Evolutionary conservation across 2,797 vertebrate species (phyloP), one percentile per base, ranked within the genome.

Genomic region (Aldrovandia affinis): DNA sequence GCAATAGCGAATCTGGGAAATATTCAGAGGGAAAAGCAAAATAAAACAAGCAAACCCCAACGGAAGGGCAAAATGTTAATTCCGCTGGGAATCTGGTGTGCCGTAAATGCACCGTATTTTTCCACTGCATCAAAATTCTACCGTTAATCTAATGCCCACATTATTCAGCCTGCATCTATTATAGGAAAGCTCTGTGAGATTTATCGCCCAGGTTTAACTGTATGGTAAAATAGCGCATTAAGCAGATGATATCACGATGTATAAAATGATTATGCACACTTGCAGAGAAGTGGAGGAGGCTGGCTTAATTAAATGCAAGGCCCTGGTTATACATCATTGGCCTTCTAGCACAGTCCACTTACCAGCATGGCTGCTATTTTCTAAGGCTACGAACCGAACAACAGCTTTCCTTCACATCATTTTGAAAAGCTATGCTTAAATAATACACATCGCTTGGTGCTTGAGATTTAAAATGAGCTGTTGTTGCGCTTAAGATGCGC

Each of bases 161-260:
- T 83, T 87, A 83, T 93, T 95, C 92, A 93, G 90, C 86, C 86
- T 84, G 92, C 93, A 93, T 94, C 93, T 94, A 92, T 94, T 95
- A 94, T 93, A 89, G 91, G 89, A 91, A 92, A 90, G 91, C 90
- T 68, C 83, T 14, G 84, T 57, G 90, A 94, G 94, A 95, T 95
- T 95, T 95, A 95, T 95, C 86, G 83, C 92, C 88, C 88, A 86
- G 92, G 89, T 95, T 95, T 95, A 95, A 94, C 94, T 93, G 92
- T 95, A 95, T 94, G 91, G 94, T 94, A 95, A 95, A 95, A 95
- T 93, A 95, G 93, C 92, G 47, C 94, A 95, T 96, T 95, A 95
- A 92, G 94, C 93, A 94, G 94, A 95, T 95, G 93, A 95, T 95
- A 95, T 95, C 91, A 89, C 77, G 47, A 81, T 91, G 92, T 94